Conservation (phyloP, 2,113 vertebrate species). For the Urocynchramus pylzowi region DNA sequence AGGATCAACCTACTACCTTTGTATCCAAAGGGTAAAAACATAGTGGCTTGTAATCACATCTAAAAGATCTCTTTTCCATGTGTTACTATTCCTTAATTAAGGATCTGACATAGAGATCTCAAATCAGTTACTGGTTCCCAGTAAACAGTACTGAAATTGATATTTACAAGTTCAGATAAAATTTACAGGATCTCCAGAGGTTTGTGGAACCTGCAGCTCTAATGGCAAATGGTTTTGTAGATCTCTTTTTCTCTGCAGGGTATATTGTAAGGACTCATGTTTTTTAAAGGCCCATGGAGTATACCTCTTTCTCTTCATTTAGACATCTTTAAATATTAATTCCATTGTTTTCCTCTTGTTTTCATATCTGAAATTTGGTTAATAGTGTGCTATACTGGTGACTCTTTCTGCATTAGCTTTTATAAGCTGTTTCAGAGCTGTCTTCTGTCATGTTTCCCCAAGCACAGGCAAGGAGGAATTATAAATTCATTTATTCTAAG, state of each 20-base stretch:
- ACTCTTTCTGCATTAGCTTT: not conserved
- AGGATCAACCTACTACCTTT: not conserved
- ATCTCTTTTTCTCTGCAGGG: not conserved
- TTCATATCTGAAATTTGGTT: not conserved
- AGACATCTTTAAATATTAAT: slow-evolving; percentile 12
- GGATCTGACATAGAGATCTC: not conserved
- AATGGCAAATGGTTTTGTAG: not conserved
- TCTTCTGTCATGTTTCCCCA: slow-evolving; percentile 24
- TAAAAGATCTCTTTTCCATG: not conserved
- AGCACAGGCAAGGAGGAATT: slow-evolving; percentile 9
- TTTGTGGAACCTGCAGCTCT: not conserved
- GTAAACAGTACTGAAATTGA: not conserved
- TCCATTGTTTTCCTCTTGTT: not conserved
- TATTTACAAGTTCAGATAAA: not conserved
- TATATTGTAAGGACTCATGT: not conserved
- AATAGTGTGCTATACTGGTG: not conserved
- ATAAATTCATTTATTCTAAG: slow-evolving; percentile 62
- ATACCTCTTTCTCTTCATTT: not conserved
- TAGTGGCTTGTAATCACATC: not conserved
- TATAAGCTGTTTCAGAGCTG: slow-evolving; percentile 11
- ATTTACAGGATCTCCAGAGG: not conserved
- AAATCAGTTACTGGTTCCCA: not conserved
- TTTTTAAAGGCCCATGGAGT: not conserved
- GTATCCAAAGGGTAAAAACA: not conserved
- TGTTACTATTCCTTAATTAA: not conserved